phyloP scores from a whole-genome alignment of 23 tunicate genomes.

The Styela clava region DNA sequence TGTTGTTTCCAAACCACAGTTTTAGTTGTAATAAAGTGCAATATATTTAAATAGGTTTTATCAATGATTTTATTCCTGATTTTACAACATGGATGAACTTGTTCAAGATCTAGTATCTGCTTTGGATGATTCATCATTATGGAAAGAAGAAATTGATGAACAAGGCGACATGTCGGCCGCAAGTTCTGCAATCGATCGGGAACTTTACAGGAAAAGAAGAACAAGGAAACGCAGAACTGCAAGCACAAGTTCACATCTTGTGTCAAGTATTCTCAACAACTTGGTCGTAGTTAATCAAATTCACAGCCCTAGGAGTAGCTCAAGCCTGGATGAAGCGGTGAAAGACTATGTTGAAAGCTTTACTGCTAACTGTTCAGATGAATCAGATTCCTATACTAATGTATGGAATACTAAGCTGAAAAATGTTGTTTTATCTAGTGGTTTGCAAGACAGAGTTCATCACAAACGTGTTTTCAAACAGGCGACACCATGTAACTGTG shows the following conservation, averaged over 20 bases:
- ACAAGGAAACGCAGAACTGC: slow-evolving; percentile 38
- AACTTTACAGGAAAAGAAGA: slow-evolving; percentile 29
- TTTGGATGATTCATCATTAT: slow-evolving; percentile 58
- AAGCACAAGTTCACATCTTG: neutral
- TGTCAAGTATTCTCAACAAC: slow-evolving; percentile 1
- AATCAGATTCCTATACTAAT: slow-evolving; percentile 4
- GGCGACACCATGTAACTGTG: slow-evolving; percentile 26
- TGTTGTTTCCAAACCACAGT: too few species aligned
- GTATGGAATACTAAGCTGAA: neutral
- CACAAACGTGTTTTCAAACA: slow-evolving; percentile 30
- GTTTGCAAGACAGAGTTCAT: slow-evolving; percentile 10
- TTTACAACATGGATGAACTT: slow-evolving; percentile 11
- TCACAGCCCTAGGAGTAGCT: slow-evolving; percentile 17
- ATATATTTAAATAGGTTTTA: neutral
- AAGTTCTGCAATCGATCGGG: slow-evolving; percentile 2
- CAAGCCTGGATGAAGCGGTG: slow-evolving; percentile 20
- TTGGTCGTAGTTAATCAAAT: slow-evolving; percentile 8
- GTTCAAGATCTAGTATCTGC: slow-evolving; percentile 69
- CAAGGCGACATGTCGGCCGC: slow-evolving; percentile 23
- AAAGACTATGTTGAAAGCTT: slow-evolving; percentile 27
- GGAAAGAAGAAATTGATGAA: slow-evolving; percentile 50
- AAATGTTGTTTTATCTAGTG: neutral
- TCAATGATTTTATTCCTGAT: neutral
- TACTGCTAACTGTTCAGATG: slow-evolving; percentile 31
- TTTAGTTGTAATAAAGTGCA: neutral